These are phyloP conservation scores for Octodon degus DNA, from an alignment of 2,113 vertebrate genomes.

Conservation along the genomic window DNA sequence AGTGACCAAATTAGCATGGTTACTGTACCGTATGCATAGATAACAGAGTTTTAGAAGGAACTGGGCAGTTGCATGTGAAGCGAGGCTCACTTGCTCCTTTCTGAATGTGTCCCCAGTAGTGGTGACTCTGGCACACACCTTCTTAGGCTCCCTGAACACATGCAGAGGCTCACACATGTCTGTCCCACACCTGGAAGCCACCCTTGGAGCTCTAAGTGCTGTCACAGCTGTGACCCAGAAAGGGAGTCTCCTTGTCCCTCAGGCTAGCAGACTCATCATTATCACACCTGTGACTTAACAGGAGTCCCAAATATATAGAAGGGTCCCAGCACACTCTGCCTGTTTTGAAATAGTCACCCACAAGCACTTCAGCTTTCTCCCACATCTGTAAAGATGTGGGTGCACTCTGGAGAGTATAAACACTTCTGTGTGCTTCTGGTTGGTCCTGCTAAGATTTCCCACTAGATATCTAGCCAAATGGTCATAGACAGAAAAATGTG, in stretches of 20 bases:
- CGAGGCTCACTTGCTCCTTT: no score
- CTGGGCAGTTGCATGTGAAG: accelerated
- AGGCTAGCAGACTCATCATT: neutral
- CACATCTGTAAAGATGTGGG: accelerated
- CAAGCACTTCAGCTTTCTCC: neutral
- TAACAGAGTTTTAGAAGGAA: neutral
- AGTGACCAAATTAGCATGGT: neutral
- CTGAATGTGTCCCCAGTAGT: accelerated
- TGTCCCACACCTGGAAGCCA: accelerated
- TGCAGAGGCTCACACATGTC: accelerated
- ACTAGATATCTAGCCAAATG: accelerated
- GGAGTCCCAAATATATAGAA: neutral
- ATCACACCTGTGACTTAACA: accelerated
- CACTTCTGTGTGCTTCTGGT: neutral
- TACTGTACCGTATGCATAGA: accelerated
- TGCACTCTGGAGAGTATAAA: accelerated
- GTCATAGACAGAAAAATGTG: neutral
- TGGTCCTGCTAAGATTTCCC: neutral
- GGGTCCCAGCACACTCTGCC: neutral
- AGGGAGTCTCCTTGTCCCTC: accelerated
- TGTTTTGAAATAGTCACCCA: neutral
- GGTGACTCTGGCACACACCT: neutral
- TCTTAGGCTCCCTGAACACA: accelerated
- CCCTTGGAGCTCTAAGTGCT: accelerated
- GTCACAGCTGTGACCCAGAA: no score